Conservation (phyloP, 2,113 vertebrate species). For the Lagopus muta region DNA sequence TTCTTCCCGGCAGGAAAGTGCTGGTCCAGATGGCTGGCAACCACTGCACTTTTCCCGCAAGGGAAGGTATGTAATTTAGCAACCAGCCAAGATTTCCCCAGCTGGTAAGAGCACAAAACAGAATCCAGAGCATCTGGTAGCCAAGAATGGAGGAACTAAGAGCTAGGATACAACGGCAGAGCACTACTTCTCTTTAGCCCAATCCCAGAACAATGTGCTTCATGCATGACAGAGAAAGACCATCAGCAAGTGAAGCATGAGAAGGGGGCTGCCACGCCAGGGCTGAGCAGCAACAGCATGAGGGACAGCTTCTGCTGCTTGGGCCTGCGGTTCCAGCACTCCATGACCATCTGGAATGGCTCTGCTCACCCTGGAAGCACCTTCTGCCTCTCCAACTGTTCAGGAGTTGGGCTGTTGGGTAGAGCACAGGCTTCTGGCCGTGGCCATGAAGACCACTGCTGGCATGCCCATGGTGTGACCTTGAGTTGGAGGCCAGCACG, state of each 20-base stretch:
- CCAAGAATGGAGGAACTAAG: background rate
- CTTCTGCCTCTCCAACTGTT: slow-evolving; percentile 72
- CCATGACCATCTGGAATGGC: slow-evolving; percentile 77
- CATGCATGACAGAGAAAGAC: background rate
- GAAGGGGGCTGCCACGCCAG: background rate
- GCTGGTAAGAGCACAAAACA: background rate
- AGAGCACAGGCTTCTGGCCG: background rate
- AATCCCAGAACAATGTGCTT: background rate
- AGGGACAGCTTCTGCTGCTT: slow-evolving; percentile 22
- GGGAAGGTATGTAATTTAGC: background rate
- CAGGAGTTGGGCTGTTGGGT: slow-evolving; percentile 51
- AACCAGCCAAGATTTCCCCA: background rate
- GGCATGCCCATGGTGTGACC: background rate
- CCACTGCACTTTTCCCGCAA: background rate
- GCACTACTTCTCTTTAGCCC: background rate
- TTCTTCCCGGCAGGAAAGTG: background rate
- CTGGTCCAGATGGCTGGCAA: background rate
- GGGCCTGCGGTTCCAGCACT: slow-evolving; percentile 1
- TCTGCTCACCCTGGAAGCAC: slow-evolving; percentile 68
- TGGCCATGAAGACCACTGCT: background rate
- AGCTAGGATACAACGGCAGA: background rate
- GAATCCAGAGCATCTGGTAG: background rate
- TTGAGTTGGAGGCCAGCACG: slow-evolving; percentile 17
- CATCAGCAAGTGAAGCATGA: background rate
- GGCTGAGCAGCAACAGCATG: background rate